Evolutionary conservation across 2,888 invertebrate species (phyloP).

Genomic region (Apantesis nais): DNA sequence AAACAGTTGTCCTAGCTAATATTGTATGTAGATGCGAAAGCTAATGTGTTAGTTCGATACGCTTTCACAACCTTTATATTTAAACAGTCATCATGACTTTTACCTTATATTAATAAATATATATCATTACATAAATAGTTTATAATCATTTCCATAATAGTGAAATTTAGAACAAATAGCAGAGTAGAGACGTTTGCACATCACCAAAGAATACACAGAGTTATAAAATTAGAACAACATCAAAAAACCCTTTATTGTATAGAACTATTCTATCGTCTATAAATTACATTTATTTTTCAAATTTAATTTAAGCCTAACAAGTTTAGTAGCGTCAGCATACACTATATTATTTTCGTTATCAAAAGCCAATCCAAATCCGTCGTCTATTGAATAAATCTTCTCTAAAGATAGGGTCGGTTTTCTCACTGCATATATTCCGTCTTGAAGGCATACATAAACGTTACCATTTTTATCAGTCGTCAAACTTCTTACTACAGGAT

Average conservation of each 20-base stretch:
- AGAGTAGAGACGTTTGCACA: neutral
- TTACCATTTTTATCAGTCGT: slow-evolving; percentile 61
- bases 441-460: slow-evolving; percentile 59
- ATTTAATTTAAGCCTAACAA: slow-evolving; percentile 56
- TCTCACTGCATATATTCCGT: slow-evolving; percentile 65
- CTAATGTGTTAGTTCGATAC: too few relatives aligned
- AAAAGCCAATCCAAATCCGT: slow-evolving; percentile 71
- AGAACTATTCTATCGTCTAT: neutral
- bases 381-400: slow-evolving; percentile 57
- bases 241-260: neutral
- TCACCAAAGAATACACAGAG: neutral
- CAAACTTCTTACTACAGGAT: slow-evolving; percentile 55
- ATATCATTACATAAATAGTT: too few relatives aligned
- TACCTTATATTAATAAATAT: too few relatives aligned
- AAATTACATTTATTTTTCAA: slow-evolving; percentile 49
- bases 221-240: neutral
- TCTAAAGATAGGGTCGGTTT: slow-evolving; percentile 52
- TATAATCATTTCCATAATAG: neutral
- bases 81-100: too few relatives aligned
- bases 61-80: too few relatives aligned
- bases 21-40: too few relatives aligned
- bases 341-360: slow-evolving; percentile 70
- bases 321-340: slow-evolving; percentile 60
- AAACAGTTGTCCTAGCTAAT: too few relatives aligned
- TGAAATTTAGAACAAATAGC: neutral